These are phyloP conservation scores for Sebastes schlegelii DNA, from an alignment of 2,113 vertebrate genomes.

Conservation along the genomic window DNA sequence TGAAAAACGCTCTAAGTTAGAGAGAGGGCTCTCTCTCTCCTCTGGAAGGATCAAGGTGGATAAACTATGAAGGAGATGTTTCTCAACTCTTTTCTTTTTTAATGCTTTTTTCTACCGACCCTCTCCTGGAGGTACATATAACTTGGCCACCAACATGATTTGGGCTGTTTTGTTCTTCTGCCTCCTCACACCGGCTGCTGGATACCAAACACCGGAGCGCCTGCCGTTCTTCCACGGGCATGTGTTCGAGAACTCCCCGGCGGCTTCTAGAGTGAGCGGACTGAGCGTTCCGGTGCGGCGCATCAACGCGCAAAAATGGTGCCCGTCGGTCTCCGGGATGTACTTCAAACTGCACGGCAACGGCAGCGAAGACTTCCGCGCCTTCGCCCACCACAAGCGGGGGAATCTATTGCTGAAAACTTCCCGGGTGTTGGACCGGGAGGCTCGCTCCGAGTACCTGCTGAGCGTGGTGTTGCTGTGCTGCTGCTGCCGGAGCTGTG, in stretches of 20 bases:
- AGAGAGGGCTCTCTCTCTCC: constrained; percentile 12
- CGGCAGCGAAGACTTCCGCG: constrained; percentile 86
- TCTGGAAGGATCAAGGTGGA: constrained; percentile 48
- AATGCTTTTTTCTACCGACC: constrained; percentile 45
- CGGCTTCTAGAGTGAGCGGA: constrained; percentile 87
- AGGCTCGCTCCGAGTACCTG: constrained; percentile 83
- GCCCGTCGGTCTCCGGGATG: constrained; percentile 80
- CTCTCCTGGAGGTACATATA: constrained; percentile 54
- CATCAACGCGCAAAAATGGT: constrained; percentile 86
- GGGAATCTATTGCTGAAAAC: constrained; percentile 87
- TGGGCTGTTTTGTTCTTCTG: constrained; percentile 77
- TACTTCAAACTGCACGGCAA: constrained; percentile 87
- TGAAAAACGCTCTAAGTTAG: constrained; percentile 67
- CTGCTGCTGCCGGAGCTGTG: constrained; percentile 84
- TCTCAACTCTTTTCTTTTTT: constrained; percentile 43
- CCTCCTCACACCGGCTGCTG: constrained; percentile 72
- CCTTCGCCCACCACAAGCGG: constrained; percentile 85
- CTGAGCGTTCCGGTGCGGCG: constrained; percentile 87
- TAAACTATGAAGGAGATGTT: constrained; percentile 51
- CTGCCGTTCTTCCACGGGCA: constrained; percentile 87
- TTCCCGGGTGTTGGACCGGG: constrained; percentile 85
- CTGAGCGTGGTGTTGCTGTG: constrained; percentile 75
- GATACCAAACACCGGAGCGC: constrained; percentile 70
- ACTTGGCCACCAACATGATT: constrained; percentile 81
- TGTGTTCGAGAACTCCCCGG: constrained; percentile 89